A percentile compares a stretch with the other conserved stretches of the same genome.
Evolutionary conservation across 2,888 invertebrate genomes (phyloP).

Genomic region (Altica lythri): DNA sequence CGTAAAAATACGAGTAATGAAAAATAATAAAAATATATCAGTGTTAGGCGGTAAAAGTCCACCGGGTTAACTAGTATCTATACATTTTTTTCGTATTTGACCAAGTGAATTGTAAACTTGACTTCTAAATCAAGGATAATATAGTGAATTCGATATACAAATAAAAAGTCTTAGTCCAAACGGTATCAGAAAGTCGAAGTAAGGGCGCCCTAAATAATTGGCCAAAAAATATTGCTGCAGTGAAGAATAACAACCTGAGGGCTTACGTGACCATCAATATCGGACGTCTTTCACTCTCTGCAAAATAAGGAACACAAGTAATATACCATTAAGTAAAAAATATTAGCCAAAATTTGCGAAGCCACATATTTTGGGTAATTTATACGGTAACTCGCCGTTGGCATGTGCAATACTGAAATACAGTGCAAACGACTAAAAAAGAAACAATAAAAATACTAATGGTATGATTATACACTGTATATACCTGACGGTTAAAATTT

Average conservation of each 20-base stretch:
- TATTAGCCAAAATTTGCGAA: slow-evolving; percentile 27
- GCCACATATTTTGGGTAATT: slow-evolving; percentile 38
- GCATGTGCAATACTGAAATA: slow-evolving; percentile 38
- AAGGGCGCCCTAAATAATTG: slow-evolving; percentile 16
- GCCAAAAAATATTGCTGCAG: slow-evolving; percentile 1
- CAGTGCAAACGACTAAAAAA: slow-evolving; percentile 6
- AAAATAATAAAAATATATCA: too few relatives aligned
- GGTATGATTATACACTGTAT: slow-evolving; percentile 23
- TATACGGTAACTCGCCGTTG: slow-evolving; percentile 33
- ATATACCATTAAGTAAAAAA: slow-evolving; percentile 36
- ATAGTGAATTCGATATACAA: not conserved
- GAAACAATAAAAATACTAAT: slow-evolving; percentile 19
- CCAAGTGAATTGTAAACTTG: too few relatives aligned
- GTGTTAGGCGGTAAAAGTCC: too few relatives aligned
- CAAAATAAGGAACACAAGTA: slow-evolving; percentile 31
- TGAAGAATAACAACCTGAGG: slow-evolving; percentile 28
- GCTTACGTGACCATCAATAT: slow-evolving; percentile 39
- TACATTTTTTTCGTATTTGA: too few relatives aligned
- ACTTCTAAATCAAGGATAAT: not conserved
- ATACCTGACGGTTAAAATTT: slow-evolving; percentile 19
- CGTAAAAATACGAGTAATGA: too few relatives aligned
- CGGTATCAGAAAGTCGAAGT: not conserved
- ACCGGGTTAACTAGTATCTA: too few relatives aligned
- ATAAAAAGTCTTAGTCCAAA: slow-evolving; percentile 1
- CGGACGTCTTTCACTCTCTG: slow-evolving; percentile 26